Evolutionary conservation across 2,113 vertebrate genomes (phyloP).

Genomic region (Rhizomys pruinosus): DNA sequence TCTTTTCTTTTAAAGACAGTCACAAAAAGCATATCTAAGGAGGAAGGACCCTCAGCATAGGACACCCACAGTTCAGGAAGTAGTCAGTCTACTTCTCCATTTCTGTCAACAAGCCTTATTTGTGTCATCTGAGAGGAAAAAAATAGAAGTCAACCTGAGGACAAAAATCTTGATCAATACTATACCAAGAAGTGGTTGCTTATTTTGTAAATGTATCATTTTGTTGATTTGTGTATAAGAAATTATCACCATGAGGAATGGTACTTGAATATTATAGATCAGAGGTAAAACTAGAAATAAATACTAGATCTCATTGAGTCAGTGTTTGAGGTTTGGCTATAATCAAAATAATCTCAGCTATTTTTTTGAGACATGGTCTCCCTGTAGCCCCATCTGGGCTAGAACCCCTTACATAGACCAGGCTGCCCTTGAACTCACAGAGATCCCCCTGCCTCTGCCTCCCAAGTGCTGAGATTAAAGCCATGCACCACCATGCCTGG

Average conservation of each 20-base stretch:
- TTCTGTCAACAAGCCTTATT: constrained; percentile 59
- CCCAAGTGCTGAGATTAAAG: too few relatives aligned
- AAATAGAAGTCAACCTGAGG: constrained; percentile 46
- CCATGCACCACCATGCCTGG: too few relatives aligned
- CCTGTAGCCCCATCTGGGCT: too few relatives aligned
- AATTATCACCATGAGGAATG: neutral
- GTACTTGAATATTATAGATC: constrained; percentile 22
- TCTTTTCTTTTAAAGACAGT: too few relatives aligned
- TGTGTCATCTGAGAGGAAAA: constrained; percentile 39
- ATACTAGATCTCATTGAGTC: neutral
- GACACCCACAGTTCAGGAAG: neutral
- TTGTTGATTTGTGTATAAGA: constrained; percentile 46
- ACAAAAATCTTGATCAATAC: constrained; percentile 31
- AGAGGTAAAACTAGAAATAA: constrained; percentile 65
- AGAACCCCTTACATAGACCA: too few relatives aligned
- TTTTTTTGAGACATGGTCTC: too few relatives aligned
- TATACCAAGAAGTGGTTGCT: constrained; percentile 34
- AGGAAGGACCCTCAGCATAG: neutral
- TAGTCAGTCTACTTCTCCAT: neutral
- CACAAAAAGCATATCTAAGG: too few relatives aligned
- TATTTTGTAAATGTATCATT: neutral
- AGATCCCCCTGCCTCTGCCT: too few relatives aligned
- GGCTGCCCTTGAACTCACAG: too few relatives aligned
- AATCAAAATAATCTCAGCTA: constrained; percentile 25
- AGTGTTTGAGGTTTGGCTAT: constrained; percentile 61